Base-by-base conservation (phyloP, 2,888 invertebrate species). In the Diarsia brunnea region DNA sequence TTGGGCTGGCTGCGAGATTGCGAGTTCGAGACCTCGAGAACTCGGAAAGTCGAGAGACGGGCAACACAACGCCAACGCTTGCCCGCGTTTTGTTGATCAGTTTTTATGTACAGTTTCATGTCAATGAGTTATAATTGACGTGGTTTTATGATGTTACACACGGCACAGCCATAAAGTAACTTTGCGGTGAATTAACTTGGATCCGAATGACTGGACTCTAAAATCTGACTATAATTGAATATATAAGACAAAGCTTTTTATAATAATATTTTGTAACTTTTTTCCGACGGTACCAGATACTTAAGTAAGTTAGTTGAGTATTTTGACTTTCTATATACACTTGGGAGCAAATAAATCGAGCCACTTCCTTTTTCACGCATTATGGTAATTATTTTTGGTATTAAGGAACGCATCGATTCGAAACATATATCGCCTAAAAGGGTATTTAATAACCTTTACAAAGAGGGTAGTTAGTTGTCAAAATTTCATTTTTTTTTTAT, bases 91-190 rank as follows among this genome's bases (percentile, higher is more conserved):
- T 78, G 84, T 82, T 81, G 72, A 79, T 80, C 74, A 58, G 73
- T 77, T 82, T 84, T 85, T 82, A 85, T 75, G 64, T 80, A 75
- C 76, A 75, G 64, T 69, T 69, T 76, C 67, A 84, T 84, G 78
- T 72, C 74, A 78, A 85, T 84, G 86, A 84, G 81, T 79, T 86
- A 47, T 47, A 85, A 87, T 87, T 80, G 84, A 79, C 68, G 79
- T 55, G 74, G 75, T 85, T 78, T 84, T 75, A 77, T 84, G 82
- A 78, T 75, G 74, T 78, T 76, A 77, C 66, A 79, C 58, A 69
- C 77, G 53, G 49, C 67, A 45, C 24, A n/a, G 27, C 43, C 45
- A 66, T 72, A 75, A 64, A 71, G 49, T 73, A 65, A 75, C 58
- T 55, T 70, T 86, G 81, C 49, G 78, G 58, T 69, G 69, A 74